phyloP scores from a whole-genome alignment of 2,113 vertebrate genomes.

The Collichthys lucidus region DNA sequence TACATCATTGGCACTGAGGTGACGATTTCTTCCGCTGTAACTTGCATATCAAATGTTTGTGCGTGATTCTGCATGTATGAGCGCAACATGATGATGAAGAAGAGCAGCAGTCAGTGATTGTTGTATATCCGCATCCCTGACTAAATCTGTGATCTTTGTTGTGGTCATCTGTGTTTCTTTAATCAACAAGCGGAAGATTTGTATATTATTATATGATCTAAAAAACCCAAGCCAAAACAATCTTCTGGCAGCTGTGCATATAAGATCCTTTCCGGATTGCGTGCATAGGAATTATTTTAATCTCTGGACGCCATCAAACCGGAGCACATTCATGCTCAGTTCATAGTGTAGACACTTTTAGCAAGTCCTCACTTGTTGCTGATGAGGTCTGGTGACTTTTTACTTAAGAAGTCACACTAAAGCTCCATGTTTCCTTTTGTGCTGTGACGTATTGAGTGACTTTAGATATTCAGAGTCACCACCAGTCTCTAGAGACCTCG shows the following conservation, averaged over 20 bases:
- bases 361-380: background rate
- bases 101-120: background rate
- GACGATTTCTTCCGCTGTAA: slow-evolving; percentile 41
- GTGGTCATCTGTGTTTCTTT: slow-evolving; percentile 1
- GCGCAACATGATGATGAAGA: background rate
- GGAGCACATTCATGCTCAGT: background rate
- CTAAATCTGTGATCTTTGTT: slow-evolving; percentile 9
- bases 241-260: background rate
- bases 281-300: slow-evolving; percentile 19
- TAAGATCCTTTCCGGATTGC: slow-evolving; percentile 11
- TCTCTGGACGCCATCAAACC: slow-evolving; percentile 2
- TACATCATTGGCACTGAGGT: slow-evolving; percentile 24
- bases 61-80: background rate
- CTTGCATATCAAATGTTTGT: slow-evolving; percentile 15
- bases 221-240: slow-evolving; percentile 26
- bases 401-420: background rate
- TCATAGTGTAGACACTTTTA: background rate
- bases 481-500: too few relatives aligned
- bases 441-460: background rate
- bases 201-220: slow-evolving; percentile 27
- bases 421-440: background rate
- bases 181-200: slow-evolving; percentile 9
- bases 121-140: background rate
- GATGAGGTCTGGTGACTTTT: background rate
- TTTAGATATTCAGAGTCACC: background rate